These are phyloP conservation scores for Philaethria dido DNA, from an alignment of 2,888 invertebrate species.

Conservation along the genomic window DNA sequence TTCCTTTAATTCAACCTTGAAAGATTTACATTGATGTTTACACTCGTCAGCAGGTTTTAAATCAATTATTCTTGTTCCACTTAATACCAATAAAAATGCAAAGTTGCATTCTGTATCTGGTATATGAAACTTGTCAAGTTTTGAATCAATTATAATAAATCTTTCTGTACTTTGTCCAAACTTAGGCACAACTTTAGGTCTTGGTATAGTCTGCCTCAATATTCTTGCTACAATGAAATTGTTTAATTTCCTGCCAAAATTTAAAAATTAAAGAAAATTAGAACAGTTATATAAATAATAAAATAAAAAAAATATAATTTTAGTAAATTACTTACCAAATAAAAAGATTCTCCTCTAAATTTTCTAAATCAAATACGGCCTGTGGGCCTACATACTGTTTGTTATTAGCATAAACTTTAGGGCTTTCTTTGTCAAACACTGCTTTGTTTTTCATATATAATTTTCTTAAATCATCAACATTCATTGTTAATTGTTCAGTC, in stretches of 20 bases:
- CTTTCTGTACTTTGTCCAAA: conserved; percentile 91
- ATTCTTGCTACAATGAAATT: conserved; percentile 89
- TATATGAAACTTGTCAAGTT: conserved; percentile 86
- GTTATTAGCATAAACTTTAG: conserved; percentile 77
- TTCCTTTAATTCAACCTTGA: conserved; percentile 88
- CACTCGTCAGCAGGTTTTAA: conserved; percentile 92
- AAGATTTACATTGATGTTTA: conserved; percentile 86
- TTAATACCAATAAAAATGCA: conserved; percentile 89
- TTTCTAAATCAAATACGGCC: conserved; percentile 55
- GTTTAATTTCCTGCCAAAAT: conserved; percentile 88
- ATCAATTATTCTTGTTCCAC: conserved; percentile 88
- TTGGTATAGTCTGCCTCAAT: conserved; percentile 88
- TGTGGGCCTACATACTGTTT: conserved; percentile 67
- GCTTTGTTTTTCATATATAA: conserved; percentile 84
- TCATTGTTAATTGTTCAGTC: conserved; percentile 84
- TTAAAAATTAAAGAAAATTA: too few relatives aligned
- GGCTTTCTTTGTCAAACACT: conserved; percentile 86
- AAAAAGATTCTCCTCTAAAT: conserved; percentile 57
- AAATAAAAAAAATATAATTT: too few relatives aligned
- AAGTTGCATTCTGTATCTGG: conserved; percentile 93
- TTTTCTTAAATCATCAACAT: conserved; percentile 79
- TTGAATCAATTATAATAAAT: conserved; percentile 89
- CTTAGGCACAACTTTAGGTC: conserved; percentile 87
- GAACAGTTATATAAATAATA: neutral
- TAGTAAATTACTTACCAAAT: conserved; percentile 58